Evolutionary conservation across 2,797 vertebrate species (phyloP), one percentile per base, ranked within the genome.

Genomic region (Amazona ochrocephala): DNA sequence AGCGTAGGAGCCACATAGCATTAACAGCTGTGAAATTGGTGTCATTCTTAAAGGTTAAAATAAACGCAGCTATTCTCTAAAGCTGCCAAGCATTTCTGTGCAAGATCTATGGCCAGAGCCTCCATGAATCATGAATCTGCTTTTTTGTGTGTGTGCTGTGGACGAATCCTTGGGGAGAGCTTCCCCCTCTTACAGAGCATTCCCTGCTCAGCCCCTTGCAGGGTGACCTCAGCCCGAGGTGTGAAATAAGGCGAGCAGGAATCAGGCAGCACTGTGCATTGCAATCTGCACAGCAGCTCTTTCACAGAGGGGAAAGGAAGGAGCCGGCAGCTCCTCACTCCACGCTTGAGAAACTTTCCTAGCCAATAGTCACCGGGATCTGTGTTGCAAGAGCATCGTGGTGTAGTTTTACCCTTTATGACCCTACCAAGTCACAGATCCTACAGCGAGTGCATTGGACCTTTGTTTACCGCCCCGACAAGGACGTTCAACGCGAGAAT

Each of bases 1-100:
- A 95, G 93, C 74, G 67, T 82, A 92, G 87, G 92, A 93, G 92
- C 94, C 93, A 90, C 92, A 90, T 92, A 92, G 95, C 95, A 90
- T 77, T 92, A 89, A 95, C 96, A 97, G 96, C 97, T 96, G 96
- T 78, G 94, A 84, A 91, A 97, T 96, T 92, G 95, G 94, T 96
- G 97, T 93, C 95, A 89, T 96, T 96, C 91, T 82, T 82, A 86
- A 93, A 91, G 96, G 96, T 97, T 96, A 96, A 97, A 96, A 97
- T 95, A 96, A 96, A 94, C 85, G 58, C 89, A 44, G 96, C 93
- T 79, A 64, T 88, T 71, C 64, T 74, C 91, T n/a, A 41, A 86
- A 92, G 96, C 96, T 97, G 94, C 96, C 91, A 51, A 82, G 92
- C 81, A 79, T 93, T 93, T 89, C 97, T 94, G 45, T 18, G 89